These are phyloP conservation scores for Ceratosolen solmsi DNA, from an alignment of 1,140 invertebrate species.

Conservation along the genomic window DNA sequence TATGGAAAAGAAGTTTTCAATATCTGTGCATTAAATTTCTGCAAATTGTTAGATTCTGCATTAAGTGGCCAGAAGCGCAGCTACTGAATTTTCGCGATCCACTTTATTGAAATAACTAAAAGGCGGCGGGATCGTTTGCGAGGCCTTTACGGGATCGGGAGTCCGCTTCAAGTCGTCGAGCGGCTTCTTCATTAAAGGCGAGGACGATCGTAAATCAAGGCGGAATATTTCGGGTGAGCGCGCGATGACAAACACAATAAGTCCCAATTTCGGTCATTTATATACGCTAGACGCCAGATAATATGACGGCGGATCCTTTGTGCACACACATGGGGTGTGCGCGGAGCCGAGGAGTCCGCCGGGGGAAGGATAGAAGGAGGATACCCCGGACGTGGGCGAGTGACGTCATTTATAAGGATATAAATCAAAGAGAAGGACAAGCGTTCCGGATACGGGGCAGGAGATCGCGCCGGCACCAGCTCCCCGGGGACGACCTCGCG, in stretches of 20 bases:
- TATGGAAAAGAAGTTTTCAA: no score
- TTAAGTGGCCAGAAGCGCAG: no score
- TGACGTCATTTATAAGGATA: slow-evolving; percentile 75
- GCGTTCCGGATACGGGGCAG: slow-evolving; percentile 65
- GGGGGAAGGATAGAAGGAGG: slow-evolving; percentile 51
- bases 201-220: slow-evolving; percentile 67
- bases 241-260: slow-evolving; percentile 74
- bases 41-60: no score
- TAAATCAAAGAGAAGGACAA: slow-evolving; percentile 73
- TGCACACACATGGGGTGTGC: slow-evolving; percentile 63
- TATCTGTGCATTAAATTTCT: no score
- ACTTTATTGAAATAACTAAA: not conserved
- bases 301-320: slow-evolving; percentile 72
- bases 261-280: slow-evolving; percentile 74
- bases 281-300: slow-evolving; percentile 71
- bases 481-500: slow-evolving; percentile 63
- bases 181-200: slow-evolving; percentile 3
- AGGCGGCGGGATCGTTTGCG: not conserved
- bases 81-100: not conserved
- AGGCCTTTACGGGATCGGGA: not conserved
- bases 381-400: slow-evolving; percentile 65
- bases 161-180: not conserved
- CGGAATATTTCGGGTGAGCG: slow-evolving; percentile 63
- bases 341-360: slow-evolving; percentile 34
- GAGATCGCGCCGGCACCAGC: slow-evolving; percentile 49